Percentiles rank a stretch among this genome's conserved stretches.
These are phyloP conservation scores for Isotomurus palustris DNA, from an alignment of 2,888 invertebrate genomes.

Conservation along the genomic window DNA sequence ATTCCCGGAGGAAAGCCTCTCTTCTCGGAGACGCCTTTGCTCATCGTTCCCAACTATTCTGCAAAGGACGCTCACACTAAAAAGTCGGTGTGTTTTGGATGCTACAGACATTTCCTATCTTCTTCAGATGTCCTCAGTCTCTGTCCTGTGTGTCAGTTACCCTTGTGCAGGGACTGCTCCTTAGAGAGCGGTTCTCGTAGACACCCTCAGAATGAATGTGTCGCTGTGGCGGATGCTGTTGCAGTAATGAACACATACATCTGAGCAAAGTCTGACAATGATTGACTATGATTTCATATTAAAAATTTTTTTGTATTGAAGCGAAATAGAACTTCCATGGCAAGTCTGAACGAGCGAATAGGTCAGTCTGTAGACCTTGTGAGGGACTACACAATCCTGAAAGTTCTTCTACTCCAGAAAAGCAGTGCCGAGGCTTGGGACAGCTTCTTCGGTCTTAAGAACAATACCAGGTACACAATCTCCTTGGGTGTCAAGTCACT, in stretches of 20 bases:
- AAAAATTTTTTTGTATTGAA: neutral
- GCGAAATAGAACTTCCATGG: neutral
- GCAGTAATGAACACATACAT: neutral
- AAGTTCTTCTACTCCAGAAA: slow-evolving; percentile 16
- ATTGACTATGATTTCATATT: neutral
- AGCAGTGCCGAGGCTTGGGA: slow-evolving; percentile 8
- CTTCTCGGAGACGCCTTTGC: slow-evolving; percentile 15
- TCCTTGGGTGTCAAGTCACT: slow-evolving; percentile 14
- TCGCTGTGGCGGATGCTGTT: neutral
- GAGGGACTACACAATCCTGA: slow-evolving; percentile 21
- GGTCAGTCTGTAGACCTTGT: slow-evolving; percentile 5
- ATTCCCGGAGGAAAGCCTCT: neutral
- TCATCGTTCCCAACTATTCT: slow-evolving; percentile 6
- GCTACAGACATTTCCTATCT: slow-evolving; percentile 1
- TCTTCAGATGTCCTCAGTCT: neutral
- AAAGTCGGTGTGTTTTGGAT: slow-evolving; percentile 3
- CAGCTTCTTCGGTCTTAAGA: slow-evolving; percentile 12
- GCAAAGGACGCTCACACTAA: neutral
- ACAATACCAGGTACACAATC: slow-evolving; percentile 8
- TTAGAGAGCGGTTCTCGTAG: neutral
- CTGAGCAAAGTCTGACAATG: neutral
- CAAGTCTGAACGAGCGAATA: neutral
- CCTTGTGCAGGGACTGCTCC: slow-evolving; percentile 10
- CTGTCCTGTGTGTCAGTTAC: slow-evolving; percentile 4
- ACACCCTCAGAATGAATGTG: neutral